Base-by-base conservation (phyloP, 2,888 invertebrate genomes). In the Crepidodera aurea region DNA sequence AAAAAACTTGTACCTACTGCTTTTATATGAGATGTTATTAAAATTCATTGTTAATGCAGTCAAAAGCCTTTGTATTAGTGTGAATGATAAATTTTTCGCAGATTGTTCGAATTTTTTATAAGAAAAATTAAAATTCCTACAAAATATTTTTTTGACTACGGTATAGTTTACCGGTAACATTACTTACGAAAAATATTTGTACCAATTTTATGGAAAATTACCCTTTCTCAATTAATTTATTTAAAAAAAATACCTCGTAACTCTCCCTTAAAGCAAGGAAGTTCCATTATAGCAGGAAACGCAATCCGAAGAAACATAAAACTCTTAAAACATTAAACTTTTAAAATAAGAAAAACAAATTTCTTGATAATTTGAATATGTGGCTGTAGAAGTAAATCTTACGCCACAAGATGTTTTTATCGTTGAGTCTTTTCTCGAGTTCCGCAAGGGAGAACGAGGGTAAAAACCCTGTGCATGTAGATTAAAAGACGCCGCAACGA, bases 361-460 rank as follows among this genome's bases (percentile, higher is more conserved):
- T 82, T 76, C 79, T 78, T 82, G 82, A 82, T 82, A 82, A 82
- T 82, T 82, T 82, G 81, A 82, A 82, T 81, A 82, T 82, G 82
- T 82, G 81, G 78, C 77, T 76, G 79, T 75, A 79, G 80, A 78
- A 82, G 81, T 81, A 81, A 82, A 81, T 81, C 81, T 82, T 78
- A 73, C 76, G 79, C 78, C 80, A 82, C 82, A 82, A 82, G 82
- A 81, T 82, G 82, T 82, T 81, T 82, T 82, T 82, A 81, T 82
- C 81, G 80, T 79, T 65, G 72, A 75, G 77, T 74, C 77, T 77
- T 77, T 77, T 76, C 76, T 72, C 72, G 76, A 78, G 76, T 78
- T 78, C 73, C 73, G 77, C 75, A 75, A 75, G 77, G 78, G 75
- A 66, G 65, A 65, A 64, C 67, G 75, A 77, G 78, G 79, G 78